Conservation (phyloP, 2,113 vertebrate genomes). For the Geococcyx californianus region DNA sequence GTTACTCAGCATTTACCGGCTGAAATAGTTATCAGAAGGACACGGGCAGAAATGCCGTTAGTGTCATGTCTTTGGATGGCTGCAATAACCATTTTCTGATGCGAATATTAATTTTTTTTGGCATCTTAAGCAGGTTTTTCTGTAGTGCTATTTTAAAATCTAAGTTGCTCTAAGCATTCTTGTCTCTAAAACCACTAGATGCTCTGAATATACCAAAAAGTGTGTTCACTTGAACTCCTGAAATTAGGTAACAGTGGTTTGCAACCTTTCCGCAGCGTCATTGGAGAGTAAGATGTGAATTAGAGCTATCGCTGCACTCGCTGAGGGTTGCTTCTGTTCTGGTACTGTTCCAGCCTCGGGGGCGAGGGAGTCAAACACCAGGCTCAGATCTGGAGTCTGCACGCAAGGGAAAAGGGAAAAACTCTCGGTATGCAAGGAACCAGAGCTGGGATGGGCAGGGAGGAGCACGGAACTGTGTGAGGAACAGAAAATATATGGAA, state of each 20-base stretch:
- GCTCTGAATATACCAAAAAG: background rate
- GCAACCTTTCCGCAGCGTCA: background rate
- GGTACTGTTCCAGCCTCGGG: background rate
- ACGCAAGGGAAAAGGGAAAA: background rate
- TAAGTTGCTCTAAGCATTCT: background rate
- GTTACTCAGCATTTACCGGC: background rate
- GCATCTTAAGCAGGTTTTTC: background rate
- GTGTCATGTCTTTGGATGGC: background rate
- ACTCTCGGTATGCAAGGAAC: background rate
- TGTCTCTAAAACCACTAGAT: background rate
- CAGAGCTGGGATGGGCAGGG: background rate
- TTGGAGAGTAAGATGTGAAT: background rate
- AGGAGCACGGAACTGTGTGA: background rate
- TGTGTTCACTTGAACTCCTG: background rate
- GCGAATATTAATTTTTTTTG: background rate
- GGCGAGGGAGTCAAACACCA: constrained; percentile 18
- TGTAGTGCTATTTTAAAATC: background rate
- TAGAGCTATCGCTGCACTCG: background rate
- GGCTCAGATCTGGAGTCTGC: background rate
- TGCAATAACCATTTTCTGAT: background rate
- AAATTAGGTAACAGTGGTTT: background rate
- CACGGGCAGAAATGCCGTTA: background rate
- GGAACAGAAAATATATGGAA: background rate
- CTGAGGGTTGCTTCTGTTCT: background rate
- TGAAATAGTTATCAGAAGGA: background rate